phyloP scores from a whole-genome alignment of 2,888 invertebrate species.

The Drosophila leonis region DNA sequence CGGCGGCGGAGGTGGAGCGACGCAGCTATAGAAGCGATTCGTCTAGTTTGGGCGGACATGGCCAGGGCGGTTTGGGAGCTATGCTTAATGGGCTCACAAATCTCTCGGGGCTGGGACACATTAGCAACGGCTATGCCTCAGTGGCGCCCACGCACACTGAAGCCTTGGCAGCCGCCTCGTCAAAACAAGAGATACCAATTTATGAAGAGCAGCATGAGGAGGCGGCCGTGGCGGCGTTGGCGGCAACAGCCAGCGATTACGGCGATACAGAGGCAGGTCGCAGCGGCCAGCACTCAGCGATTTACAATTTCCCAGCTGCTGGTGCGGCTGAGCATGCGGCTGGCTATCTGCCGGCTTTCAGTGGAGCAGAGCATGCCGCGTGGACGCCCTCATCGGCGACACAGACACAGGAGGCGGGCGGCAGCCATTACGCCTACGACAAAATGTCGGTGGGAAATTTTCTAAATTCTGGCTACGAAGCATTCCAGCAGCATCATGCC shows the following conservation, averaged over 20 bases:
- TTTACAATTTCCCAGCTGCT: constrained; percentile 75
- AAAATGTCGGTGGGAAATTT: constrained; percentile 83
- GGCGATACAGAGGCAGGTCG: constrained; percentile 34
- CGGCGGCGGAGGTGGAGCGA: constrained; percentile 30
- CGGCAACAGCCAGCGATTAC: constrained; percentile 71
- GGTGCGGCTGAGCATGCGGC: constrained; percentile 63
- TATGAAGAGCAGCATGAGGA: constrained; percentile 83
- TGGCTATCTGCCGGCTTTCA: constrained; percentile 68
- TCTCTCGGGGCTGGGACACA: constrained; percentile 78
- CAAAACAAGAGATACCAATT: constrained; percentile 82
- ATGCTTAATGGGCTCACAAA: constrained; percentile 80
- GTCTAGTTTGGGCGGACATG: constrained; percentile 32
- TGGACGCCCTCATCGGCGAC: constrained; percentile 47
- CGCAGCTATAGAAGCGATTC: constrained; percentile 57
- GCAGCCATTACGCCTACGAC: constrained; percentile 69
- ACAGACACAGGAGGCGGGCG: constrained; percentile 24
- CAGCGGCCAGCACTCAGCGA: constrained; percentile 52
- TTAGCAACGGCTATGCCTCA: constrained; percentile 76
- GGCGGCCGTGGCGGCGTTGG: constrained; percentile 63
- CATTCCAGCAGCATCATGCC: constrained; percentile 47
- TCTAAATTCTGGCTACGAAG: constrained; percentile 72
- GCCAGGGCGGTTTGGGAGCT: constrained; percentile 40
- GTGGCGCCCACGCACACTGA: constrained; percentile 65
- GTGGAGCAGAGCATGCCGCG: constrained; percentile 48
- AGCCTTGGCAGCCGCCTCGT: constrained; percentile 59